Base-by-base conservation (phyloP, 2,113 vertebrate genomes). In the Agelaius phoeniceus region DNA sequence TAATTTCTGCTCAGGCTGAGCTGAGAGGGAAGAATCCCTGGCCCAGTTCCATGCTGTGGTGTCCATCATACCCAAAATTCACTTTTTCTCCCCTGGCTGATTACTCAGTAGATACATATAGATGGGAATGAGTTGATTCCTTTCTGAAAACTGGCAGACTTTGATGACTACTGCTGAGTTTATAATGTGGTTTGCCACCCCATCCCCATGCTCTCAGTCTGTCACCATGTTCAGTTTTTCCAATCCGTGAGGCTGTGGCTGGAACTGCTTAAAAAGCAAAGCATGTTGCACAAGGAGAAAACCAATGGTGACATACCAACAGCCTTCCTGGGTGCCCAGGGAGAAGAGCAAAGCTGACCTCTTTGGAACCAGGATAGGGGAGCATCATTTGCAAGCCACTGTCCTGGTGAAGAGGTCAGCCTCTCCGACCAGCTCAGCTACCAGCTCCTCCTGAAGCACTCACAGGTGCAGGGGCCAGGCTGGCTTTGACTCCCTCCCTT, bases 231-330 rank as follows among this genome's bases (percentile, higher is more conserved):
- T 77, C 63, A 44, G 51, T 66, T 83, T 37, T 31, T 30, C 23
- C 16, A 0, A 0, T 41, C 62, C 19, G 2, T 0, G 3, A 93
- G 31, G 52, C 33, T 1, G 0, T 37, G 61, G 35, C 41, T 68
- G 51, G 28, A 85, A 48, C 46, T 65, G 37, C 54, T 85, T 51
- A 35, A 76, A 84, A 79, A 72, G 4, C 33, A 52, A 63, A 85
- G 31, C 63, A 39, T 37, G 37, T 37, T 37, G 41, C 37, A 37
- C 23, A 41, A 80, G 63, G 15, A n/a, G 31, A 77, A 93, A 62
- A 66, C 14, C 33, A n/a, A 7, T 41, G 17, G 26, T 71, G 65
- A 48, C 30, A 27, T n/a, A 33, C 7, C 31, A 79, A 41, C 55
- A 62, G 37, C 31, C 22, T 66, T 73, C 41, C 51, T 73, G 39